Base-by-base conservation (phyloP, 1,140 invertebrate species). In the Musca domestica region DNA sequence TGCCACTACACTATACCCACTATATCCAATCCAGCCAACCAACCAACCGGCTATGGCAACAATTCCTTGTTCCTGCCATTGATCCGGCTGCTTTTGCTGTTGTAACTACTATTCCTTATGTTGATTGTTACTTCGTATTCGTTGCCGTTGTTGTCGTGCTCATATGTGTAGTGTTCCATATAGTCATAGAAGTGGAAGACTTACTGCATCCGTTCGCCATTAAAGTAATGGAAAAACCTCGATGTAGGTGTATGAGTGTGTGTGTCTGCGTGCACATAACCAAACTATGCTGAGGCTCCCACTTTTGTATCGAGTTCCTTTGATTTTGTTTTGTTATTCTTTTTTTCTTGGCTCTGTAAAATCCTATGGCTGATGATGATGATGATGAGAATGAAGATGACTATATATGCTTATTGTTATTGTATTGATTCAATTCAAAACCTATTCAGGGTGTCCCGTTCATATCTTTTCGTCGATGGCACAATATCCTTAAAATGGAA, bases 381-480 rank as follows among this genome's bases (percentile, higher is more conserved):
- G 10, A 5, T 41, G 34, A 41, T 41, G 34, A 41, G 34, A 41
- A 41, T 41, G 10, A 41, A 41, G 34, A 41, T 41, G 34, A 41
- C 34, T 41, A 41, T 41, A 34, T 61, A 61, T 61, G 56, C 56
- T 61, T 61, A 61, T 17, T 61, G 56, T 61, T 61, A 61, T 61
- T 61, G 56, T 41, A 61, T 61, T 61, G 56, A 61, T 61, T 61
- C 56, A 61, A 61, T 61, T 61, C 56, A 61, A 61, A 61, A 61
- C 27, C 56, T 61, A 61, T 61, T 61, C 56, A 61, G 34, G 34
- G 34, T 41, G 34, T 41, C 12, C 34, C 34, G 34, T 41, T 41
- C 34, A 41, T 41, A 41, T 41, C 34, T 41, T 41, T 41, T 41
- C 34, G 34, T 41, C 34, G 6, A 41, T 12, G 34, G 34, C 34